Base-by-base conservation (phyloP, 2,797 vertebrate species). In the Morus bassanus region DNA sequence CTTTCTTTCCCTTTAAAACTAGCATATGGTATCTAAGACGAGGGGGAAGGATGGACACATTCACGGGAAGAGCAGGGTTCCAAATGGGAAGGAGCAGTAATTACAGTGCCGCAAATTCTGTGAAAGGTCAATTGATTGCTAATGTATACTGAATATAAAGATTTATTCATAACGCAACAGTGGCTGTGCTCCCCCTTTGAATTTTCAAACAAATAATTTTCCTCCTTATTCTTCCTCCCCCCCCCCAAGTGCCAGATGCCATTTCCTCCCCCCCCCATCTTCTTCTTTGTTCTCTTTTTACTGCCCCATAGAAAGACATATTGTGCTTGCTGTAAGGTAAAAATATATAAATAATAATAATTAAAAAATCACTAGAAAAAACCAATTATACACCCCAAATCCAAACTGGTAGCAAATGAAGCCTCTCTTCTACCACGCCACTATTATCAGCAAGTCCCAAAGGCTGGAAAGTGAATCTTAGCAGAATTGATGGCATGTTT, bases 231-330 rank as follows among this genome's bases (percentile, higher is more conserved):
- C 50, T 46, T 56, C 48, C 64, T 35, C 39, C 23, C 16, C 33
- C 51, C 51, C 24, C 33, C 53, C 53, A 88, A 95, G 43, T 59
- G 63, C 85, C 82, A 95, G 77, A 89, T 91, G 82, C 64, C 59
- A 65, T 86, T 95, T 94, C 73, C 86, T 74, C 5, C 7, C 12
- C 12, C 15, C 8, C 3, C 4, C 28, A 23, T 27, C 9, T 60
- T 53, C 59, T 73, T 76, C 92, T 96, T 88, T 91, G 77, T 95
- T 95, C 92, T 95, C 85, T 59, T 76, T 81, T 85, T 85, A 78
- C 64, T 61, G 33, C 75, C 79, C 73, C 4, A 9, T 48, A 75
- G n/a, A 53, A 80, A 23, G 50, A 72, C 46, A 74, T 19, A 54
- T 1, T 56, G 39, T 60, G 56, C 63, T 59, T 60, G 31, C 63